Evolutionary conservation across 2,797 vertebrate genomes (phyloP), one percentile per base, ranked within the genome.

Genomic region (Notamacropus eugenii): DNA sequence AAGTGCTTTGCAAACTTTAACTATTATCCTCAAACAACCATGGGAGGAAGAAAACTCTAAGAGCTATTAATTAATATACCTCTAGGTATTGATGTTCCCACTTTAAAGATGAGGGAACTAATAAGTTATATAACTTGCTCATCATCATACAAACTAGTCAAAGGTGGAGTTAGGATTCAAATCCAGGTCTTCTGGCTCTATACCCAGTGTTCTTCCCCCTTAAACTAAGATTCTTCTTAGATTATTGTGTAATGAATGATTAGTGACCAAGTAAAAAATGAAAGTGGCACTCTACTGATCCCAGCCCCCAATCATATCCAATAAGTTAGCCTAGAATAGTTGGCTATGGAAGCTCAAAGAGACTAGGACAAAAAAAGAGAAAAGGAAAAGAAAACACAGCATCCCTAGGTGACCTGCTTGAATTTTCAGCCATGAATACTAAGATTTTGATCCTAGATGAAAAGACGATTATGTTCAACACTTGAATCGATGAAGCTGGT

Each of bases 401-500:
- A 82, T 8, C 40, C 22, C 74, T 46, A 9, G 40, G 40, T 82
- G n/a, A 46, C 40, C 40, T 82, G 40, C 46, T 82, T 82, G 40
- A 46, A 92, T 96, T 95, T 97, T 94, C 46, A 92, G 92, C 31
- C 55, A 28, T 90, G 95, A 67, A 90, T 93, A 31, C 93, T 57
- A 58, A 91, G 58, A 27, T 91, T 96, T 95, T 93, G 82, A 90
- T 91, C 9, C n/a, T 46, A 46, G 19, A 40, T 94, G 28, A 67
- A 96, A 94, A 92, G 93, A 46, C 93, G 93, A 16, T 57, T 93
- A 92, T 95, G 55, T 87, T 34, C 96, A 95, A 58, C 96, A 54
- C 27, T 95, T 87, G 91, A 95, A 10, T 67, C 46, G 67, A 97
- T 95, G 95, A 56, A 95, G 96, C n/a, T 55, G 94, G 87, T 97